Base-by-base conservation (phyloP, 2,888 invertebrate genomes). In the Periphyllus acericola region DNA sequence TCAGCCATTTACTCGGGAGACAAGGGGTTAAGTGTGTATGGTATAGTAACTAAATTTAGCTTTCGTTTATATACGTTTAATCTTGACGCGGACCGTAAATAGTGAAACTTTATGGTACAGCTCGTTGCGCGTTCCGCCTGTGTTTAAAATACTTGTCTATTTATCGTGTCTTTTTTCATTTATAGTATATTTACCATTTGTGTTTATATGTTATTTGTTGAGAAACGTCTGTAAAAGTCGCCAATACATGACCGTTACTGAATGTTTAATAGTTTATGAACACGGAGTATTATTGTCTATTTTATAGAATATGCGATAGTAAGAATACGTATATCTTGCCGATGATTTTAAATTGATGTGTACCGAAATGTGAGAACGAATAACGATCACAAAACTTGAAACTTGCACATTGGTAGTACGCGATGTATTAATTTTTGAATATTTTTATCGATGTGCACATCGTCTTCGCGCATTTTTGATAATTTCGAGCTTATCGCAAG, bases 1-100 rank as follows among this genome's bases (percentile, higher is more conserved):
- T 83, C 29, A 83, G 74, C 55, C 36, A 83, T 74, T 74, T 83
- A 74, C 55, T 74, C 52, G 32, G 83, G 55, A 71, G 72, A 55
- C 82, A 34, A 68, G 32, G 36, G 36, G 29, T 74, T 34, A 32
- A 75, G 32, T 19, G 32, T 11, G 46, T 11, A 11, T 11, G 46
- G 11, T 60, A 74, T 55, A 19, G 55, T 74, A 32, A 36, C 74
- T 83, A 74, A 83, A 74, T 60, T 34, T 80, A 80, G 40, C 40
- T 83, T 29, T 29, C 14, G n/a, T 83, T 75, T 60, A 21, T 40
- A 75, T 66, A n/a, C n/a, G n/a, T n/a, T n/a, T n/a, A n/a, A 19
- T 75, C 40, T 40, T 36, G 75, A 83, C 60, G 60, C 29, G 14
- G 8, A 29, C 55, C 60, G 66, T 76, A 84, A 76, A 84, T 40